Percentiles rank a stretch among this genome's conserved stretches.
Evolutionary conservation across 2,113 vertebrate species (phyloP).

Genomic region (Neomonachus schauinslandi): DNA sequence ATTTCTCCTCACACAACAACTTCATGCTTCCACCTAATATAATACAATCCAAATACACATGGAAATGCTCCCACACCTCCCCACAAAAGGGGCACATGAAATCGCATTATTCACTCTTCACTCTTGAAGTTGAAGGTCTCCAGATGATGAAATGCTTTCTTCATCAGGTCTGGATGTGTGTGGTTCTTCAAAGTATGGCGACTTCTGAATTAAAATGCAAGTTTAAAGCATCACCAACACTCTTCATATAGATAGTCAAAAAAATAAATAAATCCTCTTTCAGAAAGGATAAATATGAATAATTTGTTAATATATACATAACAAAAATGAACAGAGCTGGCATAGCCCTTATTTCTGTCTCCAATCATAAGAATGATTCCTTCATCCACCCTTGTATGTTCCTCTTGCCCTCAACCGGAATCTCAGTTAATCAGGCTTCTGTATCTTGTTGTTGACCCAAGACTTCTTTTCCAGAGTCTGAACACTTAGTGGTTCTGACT

Average conservation of each 20-base stretch:
- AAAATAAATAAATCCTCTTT: background rate
- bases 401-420: background rate
- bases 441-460: background rate
- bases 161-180: background rate
- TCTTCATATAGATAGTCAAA: background rate
- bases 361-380: background rate
- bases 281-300: background rate
- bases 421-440: background rate
- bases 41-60: background rate
- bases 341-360: background rate
- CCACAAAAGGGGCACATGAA: background rate
- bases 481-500: background rate
- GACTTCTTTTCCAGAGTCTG: background rate
- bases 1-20: background rate
- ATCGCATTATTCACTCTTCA: background rate
- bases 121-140: background rate
- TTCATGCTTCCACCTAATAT: background rate
- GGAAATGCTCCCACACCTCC: background rate
- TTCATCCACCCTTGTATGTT: background rate
- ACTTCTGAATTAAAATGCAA: background rate
- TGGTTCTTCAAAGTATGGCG: background rate
- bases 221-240: background rate
- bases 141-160: background rate
- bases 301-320: background rate
- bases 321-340: background rate